Conservation (phyloP, 1,140 invertebrate genomes). For the Drosophila truncata region DNA sequence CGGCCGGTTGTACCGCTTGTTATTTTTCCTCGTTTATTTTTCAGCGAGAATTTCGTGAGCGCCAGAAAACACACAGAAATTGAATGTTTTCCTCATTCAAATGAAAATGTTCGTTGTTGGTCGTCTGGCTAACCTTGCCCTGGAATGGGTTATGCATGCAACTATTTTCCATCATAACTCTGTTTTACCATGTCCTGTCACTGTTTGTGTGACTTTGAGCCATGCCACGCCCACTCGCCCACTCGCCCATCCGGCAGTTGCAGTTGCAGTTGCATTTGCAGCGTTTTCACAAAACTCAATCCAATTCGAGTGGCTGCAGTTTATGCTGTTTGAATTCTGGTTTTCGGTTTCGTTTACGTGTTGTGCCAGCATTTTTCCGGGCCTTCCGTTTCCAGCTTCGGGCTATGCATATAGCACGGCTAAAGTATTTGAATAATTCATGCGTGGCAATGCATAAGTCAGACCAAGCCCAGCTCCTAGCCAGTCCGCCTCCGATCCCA, state of each 20-base stretch:
- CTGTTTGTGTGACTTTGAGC: slow-evolving; percentile 21
- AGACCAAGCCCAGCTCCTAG: slow-evolving; percentile 19
- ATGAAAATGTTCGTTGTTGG: slow-evolving; percentile 24
- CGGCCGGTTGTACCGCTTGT: slow-evolving; percentile 8
- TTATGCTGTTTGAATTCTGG: slow-evolving; percentile 71
- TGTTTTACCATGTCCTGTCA: slow-evolving; percentile 23
- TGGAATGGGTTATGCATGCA: slow-evolving; percentile 15
- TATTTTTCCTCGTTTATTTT: slow-evolving; percentile 30
- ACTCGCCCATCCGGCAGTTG: slow-evolving; percentile 15
- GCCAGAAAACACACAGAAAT: slow-evolving; percentile 7
- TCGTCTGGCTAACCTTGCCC: slow-evolving; percentile 10
- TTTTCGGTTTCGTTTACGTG: slow-evolving; percentile 44
- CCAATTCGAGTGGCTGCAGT: slow-evolving; percentile 68
- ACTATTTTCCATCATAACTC: slow-evolving; percentile 43
- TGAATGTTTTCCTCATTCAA: slow-evolving; percentile 16
- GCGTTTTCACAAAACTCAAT: slow-evolving; percentile 56
- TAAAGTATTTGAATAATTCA: slow-evolving; percentile 73
- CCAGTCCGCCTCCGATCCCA: slow-evolving; percentile 5
- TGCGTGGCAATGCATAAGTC: slow-evolving; percentile 80
- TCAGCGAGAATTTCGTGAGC: slow-evolving; percentile 16
- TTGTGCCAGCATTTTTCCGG: slow-evolving; percentile 43
- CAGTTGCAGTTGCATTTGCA: slow-evolving; percentile 26
- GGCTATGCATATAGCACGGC: slow-evolving; percentile 48
- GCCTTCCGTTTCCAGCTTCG: slow-evolving; percentile 24
- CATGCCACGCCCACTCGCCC: background rate